Conservation (phyloP, 2,113 vertebrate species). For the Delphinus delphis region DNA sequence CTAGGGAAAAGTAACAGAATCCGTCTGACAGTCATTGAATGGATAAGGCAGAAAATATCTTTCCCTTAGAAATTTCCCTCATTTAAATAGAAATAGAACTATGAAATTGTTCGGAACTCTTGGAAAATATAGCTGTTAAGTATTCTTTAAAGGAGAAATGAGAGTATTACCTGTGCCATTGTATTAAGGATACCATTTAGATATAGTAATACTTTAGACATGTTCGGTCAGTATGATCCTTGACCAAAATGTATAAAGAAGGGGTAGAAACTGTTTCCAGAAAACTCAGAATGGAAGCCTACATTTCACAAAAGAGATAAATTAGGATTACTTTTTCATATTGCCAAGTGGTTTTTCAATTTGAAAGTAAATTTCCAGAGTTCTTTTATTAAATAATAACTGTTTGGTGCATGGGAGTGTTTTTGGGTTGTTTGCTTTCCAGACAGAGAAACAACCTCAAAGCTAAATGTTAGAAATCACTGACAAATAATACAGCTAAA, state of each 20-base stretch:
- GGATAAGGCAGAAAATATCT: neutral
- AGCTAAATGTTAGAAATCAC: slow-evolving; percentile 40
- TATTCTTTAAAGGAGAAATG: neutral
- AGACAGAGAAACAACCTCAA: slow-evolving; percentile 1
- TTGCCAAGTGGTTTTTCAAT: slow-evolving; percentile 3
- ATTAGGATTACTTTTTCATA: neutral
- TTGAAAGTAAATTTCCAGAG: neutral
- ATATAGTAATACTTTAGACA: neutral
- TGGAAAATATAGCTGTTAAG: neutral
- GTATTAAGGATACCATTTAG: neutral
- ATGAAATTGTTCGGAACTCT: neutral
- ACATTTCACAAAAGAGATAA: slow-evolving; percentile 6
- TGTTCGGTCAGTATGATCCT: neutral
- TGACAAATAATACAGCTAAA: slow-evolving; percentile 48
- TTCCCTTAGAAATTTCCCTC: neutral
- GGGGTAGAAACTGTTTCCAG: neutral
- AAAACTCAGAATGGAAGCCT: neutral
- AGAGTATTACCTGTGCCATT: neutral
- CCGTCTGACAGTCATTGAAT: neutral
- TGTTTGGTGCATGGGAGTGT: neutral
- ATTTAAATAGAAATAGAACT: neutral
- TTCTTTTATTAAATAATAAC: slow-evolving; percentile 41
- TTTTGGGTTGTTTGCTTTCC: slow-evolving; percentile 36
- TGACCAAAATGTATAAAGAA: neutral
- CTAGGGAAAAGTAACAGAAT: neutral